Percentiles rank a stretch among this genome's conserved stretches.
phyloP scores from a whole-genome alignment of 2,113 vertebrate species.

The Triplophysa siluroides region DNA sequence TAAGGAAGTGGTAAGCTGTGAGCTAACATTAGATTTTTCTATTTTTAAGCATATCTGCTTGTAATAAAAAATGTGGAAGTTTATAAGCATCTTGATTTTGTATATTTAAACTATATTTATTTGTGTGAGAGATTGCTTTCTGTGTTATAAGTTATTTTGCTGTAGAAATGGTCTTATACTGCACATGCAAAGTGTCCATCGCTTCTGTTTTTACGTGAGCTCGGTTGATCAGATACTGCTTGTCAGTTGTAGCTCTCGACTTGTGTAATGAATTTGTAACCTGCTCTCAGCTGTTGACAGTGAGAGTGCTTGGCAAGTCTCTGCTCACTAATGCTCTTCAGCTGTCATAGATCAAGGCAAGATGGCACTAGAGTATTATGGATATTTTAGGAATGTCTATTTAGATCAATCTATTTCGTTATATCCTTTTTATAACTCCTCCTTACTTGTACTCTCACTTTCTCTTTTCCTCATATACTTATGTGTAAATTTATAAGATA shows the following conservation, averaged over 20 bases:
- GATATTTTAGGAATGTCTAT: constrained; percentile 29
- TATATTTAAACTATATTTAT: too few species aligned
- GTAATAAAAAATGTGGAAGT: too few species aligned
- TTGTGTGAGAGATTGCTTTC: too few species aligned
- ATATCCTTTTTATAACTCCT: constrained; percentile 11
- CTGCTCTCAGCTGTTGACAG: constrained; percentile 50
- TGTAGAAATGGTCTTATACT: neutral
- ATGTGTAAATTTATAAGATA: too few species aligned
- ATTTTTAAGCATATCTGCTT: too few species aligned
- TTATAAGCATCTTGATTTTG: too few species aligned
- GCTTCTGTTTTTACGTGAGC: neutral
- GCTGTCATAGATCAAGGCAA: constrained; percentile 13
- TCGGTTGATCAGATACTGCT: neutral
- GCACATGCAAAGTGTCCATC: neutral
- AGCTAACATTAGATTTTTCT: too few species aligned
- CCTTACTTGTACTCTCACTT: too few species aligned
- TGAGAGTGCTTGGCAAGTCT: constrained; percentile 6
- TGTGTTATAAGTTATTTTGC: too few species aligned
- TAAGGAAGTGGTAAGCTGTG: too few species aligned
- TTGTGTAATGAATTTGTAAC: constrained; percentile 9
- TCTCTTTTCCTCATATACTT: too few species aligned
- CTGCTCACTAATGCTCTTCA: constrained; percentile 44
- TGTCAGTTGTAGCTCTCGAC: neutral
- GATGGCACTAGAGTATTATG: constrained; percentile 10
- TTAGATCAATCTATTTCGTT: constrained; percentile 19